These are phyloP conservation scores for Theocolax elegans DNA, from an alignment of 1,140 invertebrate genomes.

Conservation along the genomic window DNA sequence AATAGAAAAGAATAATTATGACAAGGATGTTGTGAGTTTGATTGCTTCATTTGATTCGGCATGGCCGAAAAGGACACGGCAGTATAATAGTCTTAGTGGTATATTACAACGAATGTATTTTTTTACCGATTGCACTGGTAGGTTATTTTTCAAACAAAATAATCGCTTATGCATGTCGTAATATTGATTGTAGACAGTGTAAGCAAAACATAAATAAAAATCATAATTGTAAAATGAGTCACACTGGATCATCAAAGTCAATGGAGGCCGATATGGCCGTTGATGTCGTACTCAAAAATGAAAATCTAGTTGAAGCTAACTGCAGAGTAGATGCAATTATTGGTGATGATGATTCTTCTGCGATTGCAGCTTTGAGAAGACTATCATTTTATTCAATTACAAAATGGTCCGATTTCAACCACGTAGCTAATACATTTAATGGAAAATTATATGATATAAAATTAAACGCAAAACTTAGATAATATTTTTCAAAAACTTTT, in stretches of 20 bases:
- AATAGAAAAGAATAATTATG: too few species aligned
- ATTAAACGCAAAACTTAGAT: too few species aligned
- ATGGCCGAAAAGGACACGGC: too few species aligned
- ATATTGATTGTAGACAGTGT: constrained; percentile 19
- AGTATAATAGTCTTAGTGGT: too few species aligned
- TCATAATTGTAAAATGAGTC: constrained; percentile 26
- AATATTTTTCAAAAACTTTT: too few species aligned
- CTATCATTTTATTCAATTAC: constrained; percentile 14
- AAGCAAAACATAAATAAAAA: background rate
- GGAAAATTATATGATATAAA: constrained; percentile 12
- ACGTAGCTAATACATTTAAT: constrained; percentile 24
- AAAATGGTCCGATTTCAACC: constrained; percentile 31
- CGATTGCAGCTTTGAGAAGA: constrained; percentile 29
- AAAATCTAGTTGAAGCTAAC: constrained; percentile 11
- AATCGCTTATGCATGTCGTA: constrained; percentile 12
- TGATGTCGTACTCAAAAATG: constrained; percentile 19
- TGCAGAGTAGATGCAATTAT: constrained; percentile 16
- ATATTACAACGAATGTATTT: too few species aligned
- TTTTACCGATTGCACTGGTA: too few species aligned
- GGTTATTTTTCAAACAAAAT: too few species aligned
- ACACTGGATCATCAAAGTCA: constrained; percentile 15
- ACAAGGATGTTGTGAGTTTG: too few species aligned
- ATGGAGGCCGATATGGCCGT: constrained; percentile 31
- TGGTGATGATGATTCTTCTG: constrained; percentile 30
- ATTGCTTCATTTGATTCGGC: too few species aligned